Conservation (phyloP, 2,888 invertebrate genomes). For the Stenurella melanura region DNA sequence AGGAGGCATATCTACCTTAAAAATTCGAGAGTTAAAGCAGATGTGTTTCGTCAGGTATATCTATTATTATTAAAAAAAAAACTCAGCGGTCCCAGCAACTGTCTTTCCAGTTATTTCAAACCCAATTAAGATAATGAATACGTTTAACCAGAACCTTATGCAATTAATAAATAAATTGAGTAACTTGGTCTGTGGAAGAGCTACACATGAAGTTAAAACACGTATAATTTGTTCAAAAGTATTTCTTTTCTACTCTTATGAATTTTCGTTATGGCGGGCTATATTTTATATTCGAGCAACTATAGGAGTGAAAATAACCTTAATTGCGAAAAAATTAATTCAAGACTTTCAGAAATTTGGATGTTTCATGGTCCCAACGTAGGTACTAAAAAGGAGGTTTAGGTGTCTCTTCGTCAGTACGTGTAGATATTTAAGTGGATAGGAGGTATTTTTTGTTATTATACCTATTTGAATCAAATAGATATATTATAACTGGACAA, state of each 20-base stretch:
- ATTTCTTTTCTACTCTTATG: neutral
- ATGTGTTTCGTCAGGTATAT: constrained; percentile 30
- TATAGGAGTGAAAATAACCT: too few relatives aligned
- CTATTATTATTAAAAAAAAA: constrained; percentile 36
- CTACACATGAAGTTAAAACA: neutral
- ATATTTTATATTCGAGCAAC: too few relatives aligned
- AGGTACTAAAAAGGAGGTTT: too few relatives aligned
- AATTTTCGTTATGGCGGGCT: too few relatives aligned
- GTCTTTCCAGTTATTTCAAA: constrained; percentile 36
- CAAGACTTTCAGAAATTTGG: too few relatives aligned
- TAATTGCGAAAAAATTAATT: too few relatives aligned
- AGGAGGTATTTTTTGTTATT: too few relatives aligned
- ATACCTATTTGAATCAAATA: too few relatives aligned
- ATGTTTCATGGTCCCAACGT: too few relatives aligned
- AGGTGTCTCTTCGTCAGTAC: too few relatives aligned
- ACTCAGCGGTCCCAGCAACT: constrained; percentile 20
- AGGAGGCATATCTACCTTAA: neutral
- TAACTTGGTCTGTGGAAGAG: neutral
- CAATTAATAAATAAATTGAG: constrained; percentile 27
- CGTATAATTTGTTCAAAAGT: neutral
- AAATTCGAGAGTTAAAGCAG: constrained; percentile 15
- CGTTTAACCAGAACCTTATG: constrained; percentile 16
- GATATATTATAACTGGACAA: too few relatives aligned
- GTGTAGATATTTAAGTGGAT: too few relatives aligned
- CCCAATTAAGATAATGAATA: constrained; percentile 33